Evolutionary conservation across 2,888 invertebrate species (phyloP), one percentile per base, ranked within the genome.

Genomic region (Mythimna lalbum): DNA sequence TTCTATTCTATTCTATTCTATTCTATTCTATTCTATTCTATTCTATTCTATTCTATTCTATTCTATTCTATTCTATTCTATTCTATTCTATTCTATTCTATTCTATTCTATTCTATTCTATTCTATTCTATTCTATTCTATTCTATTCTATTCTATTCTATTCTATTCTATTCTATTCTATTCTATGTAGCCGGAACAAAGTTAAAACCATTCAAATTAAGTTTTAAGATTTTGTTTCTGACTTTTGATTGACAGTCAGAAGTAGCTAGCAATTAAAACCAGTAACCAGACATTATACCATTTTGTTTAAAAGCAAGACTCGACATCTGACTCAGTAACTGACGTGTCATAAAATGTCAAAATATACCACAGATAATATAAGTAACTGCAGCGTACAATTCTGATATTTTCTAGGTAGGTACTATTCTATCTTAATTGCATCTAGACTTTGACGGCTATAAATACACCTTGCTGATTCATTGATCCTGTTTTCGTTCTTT

Each of bases 201-300:
- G 27, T 27, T 4, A 21, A 19, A 31, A 27, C 9, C 10, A 9
- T 2, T 59, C 1, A 21, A 50, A 21, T 17, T 47, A 31, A 36
- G 10, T 66, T 50, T 52, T 17, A 49, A 60, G 27, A 53, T 69
- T 62, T 52, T 21, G 49, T 21, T 69, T 61, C 65, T 69, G 57
- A 65, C 14, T 52, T 66, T 55, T 80, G 76, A 80, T 63, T 80
- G 78, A 72, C 67, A 76, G 62, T 39, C 60, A 36, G 49, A 49
- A 60, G 39, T 71, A 61, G 12, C 17, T 27, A 27, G 53, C 39
- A 65, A 69, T 69, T 70, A 63, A 33, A 73, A 12, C 73, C 21
- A 73, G 60, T 33, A 76, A 69, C 73, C 72, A 57, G 2, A 19
- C 43, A 39, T 39, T 57, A 36, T 9, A 67, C 19, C 19, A 43